Percentiles rank a stretch among this genome's conserved stretches.
These are phyloP conservation scores for Oreotrochilus melanogaster DNA, from an alignment of 2,113 vertebrate species.

Conservation along the genomic window DNA sequence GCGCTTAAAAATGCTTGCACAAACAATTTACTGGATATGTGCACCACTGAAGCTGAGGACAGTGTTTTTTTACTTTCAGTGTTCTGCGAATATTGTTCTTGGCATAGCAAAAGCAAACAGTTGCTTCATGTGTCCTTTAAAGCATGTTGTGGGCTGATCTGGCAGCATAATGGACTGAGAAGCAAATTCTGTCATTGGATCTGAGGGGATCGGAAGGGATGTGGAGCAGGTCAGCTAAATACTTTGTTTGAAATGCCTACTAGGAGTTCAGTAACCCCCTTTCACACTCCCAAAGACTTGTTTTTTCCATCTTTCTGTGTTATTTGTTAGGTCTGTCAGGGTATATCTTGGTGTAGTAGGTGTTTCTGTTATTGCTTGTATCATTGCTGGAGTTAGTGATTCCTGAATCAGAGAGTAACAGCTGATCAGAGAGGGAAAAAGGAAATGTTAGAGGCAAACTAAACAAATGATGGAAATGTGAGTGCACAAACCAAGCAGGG, in stretches of 20 bases:
- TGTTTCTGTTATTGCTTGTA: neutral
- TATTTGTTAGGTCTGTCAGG: neutral
- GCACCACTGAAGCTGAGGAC: neutral
- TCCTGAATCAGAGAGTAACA: neutral
- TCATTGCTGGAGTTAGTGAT: neutral
- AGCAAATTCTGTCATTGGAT: slow-evolving; percentile 16
- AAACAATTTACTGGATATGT: neutral
- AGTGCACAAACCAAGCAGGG: neutral
- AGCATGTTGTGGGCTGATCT: neutral
- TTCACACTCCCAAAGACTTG: neutral
- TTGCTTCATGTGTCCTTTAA: slow-evolving; percentile 43
- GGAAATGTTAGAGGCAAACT: neutral
- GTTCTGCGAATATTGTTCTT: slow-evolving; percentile 25
- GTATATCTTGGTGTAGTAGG: neutral
- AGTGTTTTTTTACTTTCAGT: neutral
- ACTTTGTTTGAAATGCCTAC: neutral
- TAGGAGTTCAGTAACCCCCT: neutral
- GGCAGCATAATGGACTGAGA: neutral
- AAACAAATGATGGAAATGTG: neutral
- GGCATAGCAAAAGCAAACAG: slow-evolving; percentile 39
- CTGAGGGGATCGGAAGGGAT: neutral
- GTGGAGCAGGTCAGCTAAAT: neutral
- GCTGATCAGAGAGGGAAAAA: neutral
- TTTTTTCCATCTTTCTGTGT: neutral
- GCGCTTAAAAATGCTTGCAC: too few species aligned